Evolutionary conservation across 2,888 invertebrate species (phyloP).

Genomic region (Acanthopleura granulata): DNA sequence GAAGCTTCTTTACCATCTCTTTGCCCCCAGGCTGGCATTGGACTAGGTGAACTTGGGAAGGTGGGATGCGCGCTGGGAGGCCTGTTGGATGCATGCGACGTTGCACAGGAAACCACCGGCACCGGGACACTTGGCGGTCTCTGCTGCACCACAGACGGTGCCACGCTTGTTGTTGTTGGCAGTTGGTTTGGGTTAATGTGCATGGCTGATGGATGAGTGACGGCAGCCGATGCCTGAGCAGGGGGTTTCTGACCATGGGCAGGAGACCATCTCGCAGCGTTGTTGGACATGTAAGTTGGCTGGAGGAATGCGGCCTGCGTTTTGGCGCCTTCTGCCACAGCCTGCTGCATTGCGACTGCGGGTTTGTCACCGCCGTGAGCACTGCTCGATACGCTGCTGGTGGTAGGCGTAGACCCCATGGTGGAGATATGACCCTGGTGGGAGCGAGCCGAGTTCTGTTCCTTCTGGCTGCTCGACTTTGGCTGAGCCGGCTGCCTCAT

Average conservation of each 20-base stretch:
- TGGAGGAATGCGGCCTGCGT: constrained; percentile 12
- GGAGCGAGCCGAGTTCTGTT: background rate
- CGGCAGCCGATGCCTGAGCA: background rate
- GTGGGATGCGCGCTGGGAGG: constrained; percentile 14
- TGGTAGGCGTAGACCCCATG: background rate
- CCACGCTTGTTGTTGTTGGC: background rate
- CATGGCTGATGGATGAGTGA: constrained; percentile 18
- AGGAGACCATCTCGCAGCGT: constrained; percentile 31
- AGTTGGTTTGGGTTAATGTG: constrained; percentile 1
- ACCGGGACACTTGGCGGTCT: constrained; percentile 17
- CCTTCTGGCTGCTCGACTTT: background rate
- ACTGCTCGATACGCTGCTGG: background rate
- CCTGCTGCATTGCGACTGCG: constrained; percentile 8
- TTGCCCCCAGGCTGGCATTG: background rate
- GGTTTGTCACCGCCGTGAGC: constrained; percentile 12
- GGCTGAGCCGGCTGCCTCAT: background rate
- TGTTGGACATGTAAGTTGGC: background rate
- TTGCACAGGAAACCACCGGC: background rate
- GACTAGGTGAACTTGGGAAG: background rate
- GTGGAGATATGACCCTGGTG: background rate
- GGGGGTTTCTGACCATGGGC: constrained; percentile 21
- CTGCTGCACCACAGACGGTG: background rate
- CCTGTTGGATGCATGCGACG: background rate
- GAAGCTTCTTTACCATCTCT: background rate
- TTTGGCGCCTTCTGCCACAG: background rate